These are phyloP conservation scores for Australoheros facetus DNA, from an alignment of 2,797 vertebrate genomes.

Conservation along the genomic window DNA sequence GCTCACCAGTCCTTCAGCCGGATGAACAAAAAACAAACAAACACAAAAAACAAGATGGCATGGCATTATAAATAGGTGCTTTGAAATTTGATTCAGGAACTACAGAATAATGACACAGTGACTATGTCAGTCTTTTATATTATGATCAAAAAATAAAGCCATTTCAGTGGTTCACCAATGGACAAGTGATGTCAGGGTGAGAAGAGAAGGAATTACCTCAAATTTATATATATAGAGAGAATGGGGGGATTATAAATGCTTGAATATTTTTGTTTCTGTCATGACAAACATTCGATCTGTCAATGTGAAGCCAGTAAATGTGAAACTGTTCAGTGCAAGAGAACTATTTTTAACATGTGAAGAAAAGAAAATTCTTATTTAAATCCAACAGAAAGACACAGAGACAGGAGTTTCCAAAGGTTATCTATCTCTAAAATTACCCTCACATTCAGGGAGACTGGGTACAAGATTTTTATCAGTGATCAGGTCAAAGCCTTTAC, in stretches of 20 bases:
- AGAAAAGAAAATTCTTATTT: not conserved
- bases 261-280: not conserved
- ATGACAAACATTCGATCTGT: not conserved
- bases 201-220: not conserved
- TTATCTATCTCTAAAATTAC: slow-evolving; percentile 4
- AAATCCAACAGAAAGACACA: slow-evolving; percentile 30
- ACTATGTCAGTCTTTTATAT: not conserved
- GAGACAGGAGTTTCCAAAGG: slow-evolving; percentile 29
- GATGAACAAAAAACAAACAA: not conserved
- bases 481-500: not conserved
- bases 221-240: not conserved
- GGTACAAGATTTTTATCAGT: not conserved
- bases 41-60: not conserved
- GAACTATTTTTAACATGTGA: not conserved
- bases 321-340: slow-evolving; percentile 10
- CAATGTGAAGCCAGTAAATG: slow-evolving; percentile 30
- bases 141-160: not conserved
- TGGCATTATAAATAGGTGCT: not conserved
- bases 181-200: not conserved
- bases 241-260: not conserved
- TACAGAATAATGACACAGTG: not conserved
- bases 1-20: not conserved
- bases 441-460: not conserved
- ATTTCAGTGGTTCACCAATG: not conserved
- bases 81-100: no score